Evolutionary conservation across 2,113 vertebrate species (phyloP), one percentile per base, ranked within the genome.

Genomic region (Pipa parva): DNA sequence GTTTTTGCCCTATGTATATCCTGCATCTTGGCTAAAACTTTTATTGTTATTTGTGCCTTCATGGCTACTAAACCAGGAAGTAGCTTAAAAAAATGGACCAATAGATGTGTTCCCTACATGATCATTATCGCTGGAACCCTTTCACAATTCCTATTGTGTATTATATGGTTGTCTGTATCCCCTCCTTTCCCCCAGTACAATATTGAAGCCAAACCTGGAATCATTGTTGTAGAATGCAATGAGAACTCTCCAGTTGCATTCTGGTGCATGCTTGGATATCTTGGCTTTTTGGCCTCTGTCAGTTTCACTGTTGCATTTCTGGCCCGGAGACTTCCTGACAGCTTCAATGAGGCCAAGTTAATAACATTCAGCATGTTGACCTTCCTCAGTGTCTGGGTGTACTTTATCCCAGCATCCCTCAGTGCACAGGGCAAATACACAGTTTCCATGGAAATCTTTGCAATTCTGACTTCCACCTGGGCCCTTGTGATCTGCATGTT

Each of bases 1-100:
- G 63, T 73, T 12, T 79, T 81, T 59, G 72, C 66, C 22, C 76
- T 81, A 46, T 79, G 79, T 57, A 73, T 81, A 20, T 79, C 79
- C 12, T 81, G 76, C 15, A 12, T 42, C 13, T 17, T 6, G 10
- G 3, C 39, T 7, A 42, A 42, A 42, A 42, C 39, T 17, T 7
- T 42, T 42, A 8, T 4, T 42, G 39, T 42, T 42, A 13, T 42
- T 17, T 42, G 6, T n/a, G 39, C 39, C 6, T 42, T 42, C 39
- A 42, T 8, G 39, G 39, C 39, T 13, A 42, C 39, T 11, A 42
- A 42, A 17, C 39, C 39, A 17, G 39, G 39, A n/a, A 42, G 39
- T 13, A 10, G 39, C 39, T 13, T 42, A 15, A 42, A 17, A 13
- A 42, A 42, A 17, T 42, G 39, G 39, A 42, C 39, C 5, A 17